phyloP scores from a whole-genome alignment of 2,888 invertebrate genomes.

The Nymphalis urticae region DNA sequence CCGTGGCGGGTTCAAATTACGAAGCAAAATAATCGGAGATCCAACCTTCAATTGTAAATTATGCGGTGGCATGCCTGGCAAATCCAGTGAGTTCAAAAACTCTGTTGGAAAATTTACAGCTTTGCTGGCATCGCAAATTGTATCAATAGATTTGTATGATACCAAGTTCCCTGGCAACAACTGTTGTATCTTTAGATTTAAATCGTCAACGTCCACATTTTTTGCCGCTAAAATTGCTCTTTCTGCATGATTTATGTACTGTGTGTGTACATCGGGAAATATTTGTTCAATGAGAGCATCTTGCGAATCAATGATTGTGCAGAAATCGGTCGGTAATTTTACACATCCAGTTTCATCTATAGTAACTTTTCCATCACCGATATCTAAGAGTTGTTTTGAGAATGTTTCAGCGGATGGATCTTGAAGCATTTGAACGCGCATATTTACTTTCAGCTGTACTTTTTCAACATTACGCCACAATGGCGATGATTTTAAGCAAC shows the following conservation, averaged over 20 bases:
- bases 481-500: conserved; percentile 9
- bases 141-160: conserved; percentile 37
- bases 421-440: conserved; percentile 35
- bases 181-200: conserved; percentile 35
- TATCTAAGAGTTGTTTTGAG: conserved; percentile 51
- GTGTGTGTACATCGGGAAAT: too few relatives aligned
- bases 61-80: conserved; percentile 39
- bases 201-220: conserved; percentile 38
- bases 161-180: conserved; percentile 32
- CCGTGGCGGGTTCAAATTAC: conserved; percentile 35
- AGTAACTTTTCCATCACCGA: conserved; percentile 49
- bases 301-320: too few relatives aligned
- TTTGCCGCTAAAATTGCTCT: conserved; percentile 38
- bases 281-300: too few relatives aligned
- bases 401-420: conserved; percentile 47
- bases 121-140: conserved; percentile 31
- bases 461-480: conserved; percentile 22
- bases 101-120: conserved; percentile 30
- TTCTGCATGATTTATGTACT: too few relatives aligned
- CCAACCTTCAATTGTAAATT: conserved; percentile 38
- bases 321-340: too few relatives aligned
- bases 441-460: conserved; percentile 31
- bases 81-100: conserved; percentile 40
- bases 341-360: conserved; percentile 38
- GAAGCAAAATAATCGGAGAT: conserved; percentile 36